phyloP scores from a whole-genome alignment of 2,888 invertebrate species.

The Epistrophe eligans region DNA sequence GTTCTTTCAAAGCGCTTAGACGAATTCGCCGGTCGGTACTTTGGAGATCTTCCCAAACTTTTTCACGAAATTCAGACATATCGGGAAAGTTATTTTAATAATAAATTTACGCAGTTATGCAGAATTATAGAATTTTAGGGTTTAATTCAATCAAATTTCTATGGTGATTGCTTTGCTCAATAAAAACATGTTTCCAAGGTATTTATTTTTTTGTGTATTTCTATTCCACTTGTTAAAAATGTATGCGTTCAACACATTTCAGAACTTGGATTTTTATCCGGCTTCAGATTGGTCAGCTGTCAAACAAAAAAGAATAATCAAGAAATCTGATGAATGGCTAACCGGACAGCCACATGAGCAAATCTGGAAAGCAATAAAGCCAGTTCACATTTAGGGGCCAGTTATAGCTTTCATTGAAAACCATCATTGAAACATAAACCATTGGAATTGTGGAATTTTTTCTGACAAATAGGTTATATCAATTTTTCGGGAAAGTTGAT shows the following conservation, averaged over 20 bases:
- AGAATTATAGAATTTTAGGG: conserved; percentile 8
- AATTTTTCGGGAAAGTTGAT: no score
- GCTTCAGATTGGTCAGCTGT: no score
- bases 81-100: background rate
- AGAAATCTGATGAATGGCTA: no score
- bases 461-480: no score
- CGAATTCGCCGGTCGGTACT: conserved; percentile 74
- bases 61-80: conserved; percentile 53
- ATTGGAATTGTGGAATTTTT: no score
- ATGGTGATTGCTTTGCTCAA: conserved; percentile 38
- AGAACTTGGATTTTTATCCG: no score
- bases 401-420: no score
- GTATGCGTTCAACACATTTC: background rate
- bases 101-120: background rate
- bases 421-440: no score
- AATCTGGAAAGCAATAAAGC: no score
- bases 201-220: conserved; percentile 1
- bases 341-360: no score
- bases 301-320: no score
- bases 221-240: background rate
- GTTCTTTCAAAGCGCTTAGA: conserved; percentile 70
- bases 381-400: no score
- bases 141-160: conserved; percentile 43
- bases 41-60: conserved; percentile 51
- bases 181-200: conserved; percentile 60